These are phyloP conservation scores for Dipus sagitta DNA, from an alignment of 2,797 vertebrate species.

Conservation along the genomic window DNA sequence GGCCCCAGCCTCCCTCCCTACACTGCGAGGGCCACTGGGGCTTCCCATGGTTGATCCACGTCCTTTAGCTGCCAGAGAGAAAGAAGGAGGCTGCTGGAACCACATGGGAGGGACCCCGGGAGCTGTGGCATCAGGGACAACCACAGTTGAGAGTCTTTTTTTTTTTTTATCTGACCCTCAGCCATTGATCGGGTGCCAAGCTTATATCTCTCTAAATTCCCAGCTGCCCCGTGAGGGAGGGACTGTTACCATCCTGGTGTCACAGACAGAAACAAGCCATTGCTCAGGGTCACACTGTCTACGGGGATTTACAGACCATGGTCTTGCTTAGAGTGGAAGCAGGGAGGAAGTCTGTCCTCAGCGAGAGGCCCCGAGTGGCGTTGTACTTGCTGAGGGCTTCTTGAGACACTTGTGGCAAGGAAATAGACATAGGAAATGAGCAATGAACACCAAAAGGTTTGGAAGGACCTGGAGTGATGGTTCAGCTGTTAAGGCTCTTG, in stretches of 20 bases:
- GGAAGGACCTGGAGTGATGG: not conserved
- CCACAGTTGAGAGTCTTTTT: not conserved
- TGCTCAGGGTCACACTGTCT: not conserved
- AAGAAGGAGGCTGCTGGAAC: not conserved
- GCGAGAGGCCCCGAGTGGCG: not conserved
- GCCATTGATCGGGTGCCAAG: not conserved
- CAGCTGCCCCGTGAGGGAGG: not conserved
- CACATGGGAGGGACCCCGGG: not conserved
- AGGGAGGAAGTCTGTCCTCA: not conserved
- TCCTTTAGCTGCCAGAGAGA: not conserved
- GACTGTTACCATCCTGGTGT: not conserved
- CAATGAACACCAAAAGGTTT: not conserved
- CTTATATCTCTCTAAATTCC: constrained; percentile 20
- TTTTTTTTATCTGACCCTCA: not conserved
- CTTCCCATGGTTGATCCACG: not conserved
- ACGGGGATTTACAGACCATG: not conserved
- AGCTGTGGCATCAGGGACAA: not conserved
- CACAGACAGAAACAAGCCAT: not conserved
- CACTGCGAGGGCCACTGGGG: too few relatives aligned
- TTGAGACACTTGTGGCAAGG: not conserved
- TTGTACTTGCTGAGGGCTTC: not conserved
- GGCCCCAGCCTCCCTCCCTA: not conserved
- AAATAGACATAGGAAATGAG: not conserved
- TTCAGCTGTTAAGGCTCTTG: too few relatives aligned
- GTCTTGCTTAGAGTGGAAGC: not conserved